Base-by-base conservation (phyloP, 2,797 vertebrate species). In the Miichthys miiuy region DNA sequence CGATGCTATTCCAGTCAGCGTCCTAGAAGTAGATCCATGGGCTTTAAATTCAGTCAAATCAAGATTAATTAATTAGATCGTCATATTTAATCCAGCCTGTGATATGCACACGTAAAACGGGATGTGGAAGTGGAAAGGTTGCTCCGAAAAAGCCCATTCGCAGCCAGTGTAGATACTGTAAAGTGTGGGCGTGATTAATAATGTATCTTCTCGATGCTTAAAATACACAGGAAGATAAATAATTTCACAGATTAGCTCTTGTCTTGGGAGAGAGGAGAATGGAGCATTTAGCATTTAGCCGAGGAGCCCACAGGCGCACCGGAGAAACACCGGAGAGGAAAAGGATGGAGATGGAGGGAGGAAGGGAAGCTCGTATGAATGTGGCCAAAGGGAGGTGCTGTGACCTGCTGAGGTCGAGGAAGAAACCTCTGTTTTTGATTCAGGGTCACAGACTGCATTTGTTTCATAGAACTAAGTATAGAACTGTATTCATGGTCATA, bases 181-280 rank as follows among this genome's bases (percentile, higher is more conserved):
- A 81, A 75, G 87, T 25, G 80, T 66, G 75, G 52, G 52, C 38
- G 58, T 1, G 34, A 88, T 93, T 86, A 92, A 94, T 93, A 90
- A 92, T 94, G 78, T 70, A 92, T 87, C 75, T 47, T 76, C 82
- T 82, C 79, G 66, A 87, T 82, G 88, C 89, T 89, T 91, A 84
- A 93, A 95, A 94, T 92, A 92, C 86, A 91, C 87, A 87, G 73
- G 65, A 85, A 88, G 81, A 92, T 93, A 92, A 95, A 94, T 93
- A 89, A 93, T 94, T 93, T 89, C 88, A 86, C 81, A 92, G 89
- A 91, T 90, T 91, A 92, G 73, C 79, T 79, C 83, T 92, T 90
- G 88, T 92, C 76, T 85, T 87, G 86, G 77, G 87, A 89, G 83
- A 60, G 81, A 88, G 75, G 86, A 93, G 90, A 92, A 91, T 78